Percentiles rank a stretch among this genome's conserved stretches.
Evolutionary conservation across 2,888 invertebrate species (phyloP).

Genomic region (Bugulina stolonifera): DNA sequence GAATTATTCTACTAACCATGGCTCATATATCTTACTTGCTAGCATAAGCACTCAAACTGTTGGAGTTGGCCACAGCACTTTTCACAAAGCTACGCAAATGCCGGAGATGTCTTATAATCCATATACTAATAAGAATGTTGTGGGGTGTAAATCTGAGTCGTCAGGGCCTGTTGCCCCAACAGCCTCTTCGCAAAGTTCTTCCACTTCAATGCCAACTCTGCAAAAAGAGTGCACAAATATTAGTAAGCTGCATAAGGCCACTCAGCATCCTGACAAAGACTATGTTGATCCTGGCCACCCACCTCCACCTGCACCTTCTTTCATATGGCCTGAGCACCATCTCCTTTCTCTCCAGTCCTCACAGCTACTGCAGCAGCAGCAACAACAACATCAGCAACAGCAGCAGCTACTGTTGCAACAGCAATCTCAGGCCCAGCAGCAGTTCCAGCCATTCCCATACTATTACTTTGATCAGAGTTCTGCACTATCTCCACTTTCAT

Average conservation of each 20-base stretch:
- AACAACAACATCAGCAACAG: background rate
- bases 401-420: background rate
- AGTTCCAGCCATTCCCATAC: background rate
- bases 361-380: conserved; percentile 2
- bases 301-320: background rate
- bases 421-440: background rate
- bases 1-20: background rate
- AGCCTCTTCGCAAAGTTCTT: background rate
- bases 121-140: conserved; percentile 25
- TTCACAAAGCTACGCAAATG: conserved; percentile 26
- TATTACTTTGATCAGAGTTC: background rate
- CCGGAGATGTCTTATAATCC: conserved; percentile 25
- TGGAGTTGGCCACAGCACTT: conserved; percentile 12
- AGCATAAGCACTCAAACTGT: background rate
- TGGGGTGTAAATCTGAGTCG: background rate
- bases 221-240: background rate
- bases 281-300: conserved; percentile 25
- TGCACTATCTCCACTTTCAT: background rate
- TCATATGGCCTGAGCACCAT: background rate
- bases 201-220: background rate
- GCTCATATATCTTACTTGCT: conserved; percentile 12
- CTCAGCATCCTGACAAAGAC: conserved; percentile 23
- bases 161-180: background rate
- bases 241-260: background rate
- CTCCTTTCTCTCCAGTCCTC: background rate